Evolutionary conservation across 2,888 invertebrate species (phyloP).

Genomic region (Parnassius mnemosyne): DNA sequence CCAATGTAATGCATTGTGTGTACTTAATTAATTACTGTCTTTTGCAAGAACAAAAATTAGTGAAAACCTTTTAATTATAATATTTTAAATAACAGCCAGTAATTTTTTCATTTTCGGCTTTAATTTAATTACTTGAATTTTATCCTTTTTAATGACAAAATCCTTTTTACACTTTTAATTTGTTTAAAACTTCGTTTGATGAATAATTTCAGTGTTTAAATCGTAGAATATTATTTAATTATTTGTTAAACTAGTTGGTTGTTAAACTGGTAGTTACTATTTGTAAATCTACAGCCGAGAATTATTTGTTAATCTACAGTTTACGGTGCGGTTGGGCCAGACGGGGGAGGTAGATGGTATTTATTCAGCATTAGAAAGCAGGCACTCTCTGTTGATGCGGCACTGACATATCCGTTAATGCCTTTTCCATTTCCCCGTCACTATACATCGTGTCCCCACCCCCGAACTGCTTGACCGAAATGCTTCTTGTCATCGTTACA

Average conservation of each 20-base stretch:
- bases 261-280: too few species aligned
- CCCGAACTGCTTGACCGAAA: constrained; percentile 62
- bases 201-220: too few species aligned
- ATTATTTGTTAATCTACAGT: constrained; percentile 32
- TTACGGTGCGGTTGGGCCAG: constrained; percentile 45
- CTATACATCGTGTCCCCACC: constrained; percentile 48
- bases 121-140: too few species aligned
- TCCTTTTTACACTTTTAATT: too few species aligned
- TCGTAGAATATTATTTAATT: too few species aligned
- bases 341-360: constrained; percentile 66
- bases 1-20: constrained; percentile 19
- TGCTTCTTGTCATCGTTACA: constrained; percentile 37
- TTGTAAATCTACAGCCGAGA: background rate
- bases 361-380: constrained; percentile 77
- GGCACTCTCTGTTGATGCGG: constrained; percentile 76
- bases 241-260: too few species aligned
- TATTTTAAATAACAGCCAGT: too few species aligned
- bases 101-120: too few species aligned
- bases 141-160: too few species aligned
- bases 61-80: background rate
- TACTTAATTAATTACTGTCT: constrained; percentile 14
- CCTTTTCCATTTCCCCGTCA: constrained; percentile 77
- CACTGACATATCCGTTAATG: constrained; percentile 80
- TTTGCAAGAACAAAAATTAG: background rate
- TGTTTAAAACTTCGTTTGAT: too few species aligned